Percentiles rank a stretch among this genome's conserved stretches.
Conservation (phyloP, 2,888 invertebrate genomes). For the Lasius fuliginosus region DNA sequence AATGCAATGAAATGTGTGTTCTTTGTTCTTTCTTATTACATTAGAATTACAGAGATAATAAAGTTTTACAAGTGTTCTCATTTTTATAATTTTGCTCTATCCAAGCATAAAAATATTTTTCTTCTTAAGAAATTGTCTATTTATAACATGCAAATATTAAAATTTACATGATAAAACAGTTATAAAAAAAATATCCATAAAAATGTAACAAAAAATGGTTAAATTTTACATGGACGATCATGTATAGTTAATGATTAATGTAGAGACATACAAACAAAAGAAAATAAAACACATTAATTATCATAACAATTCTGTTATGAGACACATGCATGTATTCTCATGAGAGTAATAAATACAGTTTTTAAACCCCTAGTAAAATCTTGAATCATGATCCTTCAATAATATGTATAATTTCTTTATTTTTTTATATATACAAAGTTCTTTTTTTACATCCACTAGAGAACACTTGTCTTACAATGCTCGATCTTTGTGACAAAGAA, state of each 20-base stretch:
- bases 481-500: slow-evolving; percentile 56
- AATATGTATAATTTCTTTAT: slow-evolving; percentile 43
- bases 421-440: slow-evolving; percentile 66
- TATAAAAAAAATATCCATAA: slow-evolving; percentile 41
- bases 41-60: slow-evolving; percentile 49
- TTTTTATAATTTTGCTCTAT: slow-evolving; percentile 58
- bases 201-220: slow-evolving; percentile 29
- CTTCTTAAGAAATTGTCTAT: slow-evolving; percentile 16
- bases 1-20: slow-evolving; percentile 53
- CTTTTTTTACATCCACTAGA: slow-evolving; percentile 68
- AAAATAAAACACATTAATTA: slow-evolving; percentile 21
- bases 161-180: slow-evolving; percentile 22
- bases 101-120: slow-evolving; percentile 35
- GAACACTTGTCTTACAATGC: slow-evolving; percentile 68
- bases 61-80: slow-evolving; percentile 71
- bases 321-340: slow-evolving; percentile 11
- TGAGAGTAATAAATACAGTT: slow-evolving; percentile 27
- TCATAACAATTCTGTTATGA: slow-evolving; percentile 1
- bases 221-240: slow-evolving; percentile 9
- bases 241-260: not conserved
- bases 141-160: slow-evolving; percentile 31
- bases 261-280: slow-evolving; percentile 28
- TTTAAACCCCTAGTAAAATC: not conserved
- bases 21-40: slow-evolving; percentile 49
- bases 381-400: slow-evolving; percentile 27